phyloP scores from a whole-genome alignment of 53 echinoderm and acorn worm genomes.

The Zoroaster sp. region DNA sequence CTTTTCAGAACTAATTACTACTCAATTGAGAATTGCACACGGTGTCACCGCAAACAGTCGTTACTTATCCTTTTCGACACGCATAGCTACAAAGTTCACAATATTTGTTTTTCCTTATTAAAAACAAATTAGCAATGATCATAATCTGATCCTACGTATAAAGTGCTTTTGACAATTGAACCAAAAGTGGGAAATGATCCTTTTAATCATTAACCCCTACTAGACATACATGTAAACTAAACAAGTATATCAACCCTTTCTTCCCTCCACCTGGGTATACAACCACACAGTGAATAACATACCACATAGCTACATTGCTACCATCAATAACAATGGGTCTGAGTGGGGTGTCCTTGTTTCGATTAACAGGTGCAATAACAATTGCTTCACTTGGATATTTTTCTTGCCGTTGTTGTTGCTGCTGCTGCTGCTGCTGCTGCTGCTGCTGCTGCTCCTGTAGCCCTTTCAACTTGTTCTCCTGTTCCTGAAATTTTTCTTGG shows the following conservation, averaged over 20 bases:
- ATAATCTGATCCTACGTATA: neutral
- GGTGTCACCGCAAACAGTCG: too few relatives aligned
- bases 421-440: constrained; percentile 26
- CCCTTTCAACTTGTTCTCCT: constrained; percentile 22
- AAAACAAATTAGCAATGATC: neutral
- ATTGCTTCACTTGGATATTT: neutral
- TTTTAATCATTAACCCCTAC: too few relatives aligned
- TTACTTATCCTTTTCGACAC: too few relatives aligned
- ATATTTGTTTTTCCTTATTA: neutral
- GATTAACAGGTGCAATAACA: constrained; percentile 28
- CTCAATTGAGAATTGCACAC: too few relatives aligned
- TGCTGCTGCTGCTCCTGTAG: constrained; percentile 7
- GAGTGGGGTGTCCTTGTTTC: neutral
- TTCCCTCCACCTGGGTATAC: neutral
- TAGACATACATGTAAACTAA: too few relatives aligned
- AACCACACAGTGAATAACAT: neutral
- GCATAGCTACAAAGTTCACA: too few relatives aligned
- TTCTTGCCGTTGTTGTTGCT: too few relatives aligned
- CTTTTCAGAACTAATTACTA: too few relatives aligned
- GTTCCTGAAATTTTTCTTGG: constrained; percentile 35
- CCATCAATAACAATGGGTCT: constrained; percentile 74
- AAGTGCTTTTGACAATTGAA: too few relatives aligned
- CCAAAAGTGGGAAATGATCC: too few relatives aligned
- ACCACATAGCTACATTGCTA: constrained; percentile 86
- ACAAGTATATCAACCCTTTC: too few relatives aligned